Evolutionary conservation across 2,113 vertebrate species (phyloP).

Genomic region (Albula goreensis): DNA sequence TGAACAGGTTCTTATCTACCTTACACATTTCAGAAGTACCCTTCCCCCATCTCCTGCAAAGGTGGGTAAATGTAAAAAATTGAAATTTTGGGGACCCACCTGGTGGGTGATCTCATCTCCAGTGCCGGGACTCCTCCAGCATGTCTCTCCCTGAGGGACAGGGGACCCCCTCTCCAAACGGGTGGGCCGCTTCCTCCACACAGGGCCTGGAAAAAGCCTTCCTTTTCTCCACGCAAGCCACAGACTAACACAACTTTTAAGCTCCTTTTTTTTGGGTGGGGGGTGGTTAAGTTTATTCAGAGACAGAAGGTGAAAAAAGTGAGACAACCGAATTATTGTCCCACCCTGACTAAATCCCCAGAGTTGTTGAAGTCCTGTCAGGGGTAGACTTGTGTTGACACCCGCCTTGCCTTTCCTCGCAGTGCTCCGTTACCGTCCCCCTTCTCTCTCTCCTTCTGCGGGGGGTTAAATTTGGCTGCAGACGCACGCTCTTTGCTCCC

Average conservation of each 20-base stretch:
- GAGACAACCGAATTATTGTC: too few relatives aligned
- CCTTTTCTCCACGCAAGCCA: neutral
- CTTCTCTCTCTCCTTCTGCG: neutral
- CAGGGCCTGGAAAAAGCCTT: neutral
- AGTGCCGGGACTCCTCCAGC: slow-evolving; percentile 50
- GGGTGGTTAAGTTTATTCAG: neutral
- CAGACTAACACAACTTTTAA: neutral
- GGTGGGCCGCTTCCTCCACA: slow-evolving; percentile 23
- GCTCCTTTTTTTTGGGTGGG: neutral
- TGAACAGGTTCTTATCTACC: neutral
- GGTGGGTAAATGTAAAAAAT: neutral
- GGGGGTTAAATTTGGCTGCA: slow-evolving; percentile 64
- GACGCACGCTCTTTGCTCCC: slow-evolving; percentile 35
- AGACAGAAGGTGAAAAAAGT: neutral
- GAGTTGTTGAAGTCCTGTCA: neutral
- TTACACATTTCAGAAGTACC: neutral
- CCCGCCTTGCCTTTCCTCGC: neutral
- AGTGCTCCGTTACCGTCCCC: slow-evolving; percentile 2
- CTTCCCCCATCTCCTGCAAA: neutral
- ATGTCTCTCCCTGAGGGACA: slow-evolving; percentile 41
- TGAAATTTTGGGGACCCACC: slow-evolving; percentile 42
- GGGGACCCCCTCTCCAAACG: slow-evolving; percentile 3
- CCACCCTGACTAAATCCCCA: neutral
- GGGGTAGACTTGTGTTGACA: slow-evolving; percentile 1
- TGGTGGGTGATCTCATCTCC: slow-evolving; percentile 59